Conservation (phyloP, 2,113 vertebrate genomes). For the Danio rerio region GRCz12tu NC_133188.1:37190501-37191000, state of each 20-base stretch:
- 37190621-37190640: conserved; percentile 8
- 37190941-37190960: not conserved
- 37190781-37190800: conserved; percentile 36
- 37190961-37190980: not conserved
- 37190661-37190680: conserved; percentile 26
- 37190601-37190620: conserved; percentile 8
- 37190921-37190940: conserved; percentile 41
- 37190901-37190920: conserved; percentile 65
- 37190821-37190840: conserved; percentile 70
- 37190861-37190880: conserved; percentile 67
- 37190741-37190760: conserved; percentile 8
- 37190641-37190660: conserved; percentile 9
- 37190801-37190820: conserved; percentile 59
- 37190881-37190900: conserved; percentile 74
- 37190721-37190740: not conserved
- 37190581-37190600: conserved; percentile 39
- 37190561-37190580: conserved; percentile 36
- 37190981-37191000: no score
- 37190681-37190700: conserved; percentile 19
- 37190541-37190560: conserved; percentile 28
- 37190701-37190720: conserved; percentile 29
- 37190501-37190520: conserved; percentile 44
- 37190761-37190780: conserved; percentile 21
- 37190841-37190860: conserved; percentile 76
- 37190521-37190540: conserved; percentile 35